Percentiles rank a stretch among this genome's conserved stretches.
These are phyloP conservation scores for Microcebus jonahi DNA, from an alignment of 2,113 vertebrate species.

Conservation along the genomic window DNA sequence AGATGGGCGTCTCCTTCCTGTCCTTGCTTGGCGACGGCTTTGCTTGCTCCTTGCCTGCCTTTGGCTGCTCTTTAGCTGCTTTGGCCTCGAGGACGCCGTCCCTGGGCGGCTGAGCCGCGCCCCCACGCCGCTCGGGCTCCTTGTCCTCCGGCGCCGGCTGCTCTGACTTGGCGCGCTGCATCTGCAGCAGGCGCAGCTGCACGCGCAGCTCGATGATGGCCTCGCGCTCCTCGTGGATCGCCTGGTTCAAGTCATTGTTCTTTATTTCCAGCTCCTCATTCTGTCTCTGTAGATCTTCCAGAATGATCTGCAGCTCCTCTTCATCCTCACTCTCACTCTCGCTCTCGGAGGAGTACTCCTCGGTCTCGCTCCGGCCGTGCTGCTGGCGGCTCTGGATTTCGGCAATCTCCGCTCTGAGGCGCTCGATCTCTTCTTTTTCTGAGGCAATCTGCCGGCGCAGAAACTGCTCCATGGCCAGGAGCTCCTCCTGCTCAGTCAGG, in stretches of 20 bases:
- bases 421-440: slow-evolving; percentile 98
- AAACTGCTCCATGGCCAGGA: slow-evolving; percentile 97
- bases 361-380: slow-evolving; percentile 95
- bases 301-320: slow-evolving; percentile 97
- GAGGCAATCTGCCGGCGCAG: slow-evolving; percentile 96
- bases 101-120: slow-evolving; percentile 83
- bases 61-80: slow-evolving; percentile 87
- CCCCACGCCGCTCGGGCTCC: slow-evolving; percentile 83
- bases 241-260: slow-evolving; percentile 99
- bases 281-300: slow-evolving; percentile 97
- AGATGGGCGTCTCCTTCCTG: slow-evolving; percentile 93
- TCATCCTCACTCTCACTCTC: slow-evolving; percentile 99
- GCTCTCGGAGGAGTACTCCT: slow-evolving; percentile 97
- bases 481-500: slow-evolving; percentile 97
- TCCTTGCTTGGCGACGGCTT: slow-evolving; percentile 96
- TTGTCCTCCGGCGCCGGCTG: slow-evolving; percentile 86
- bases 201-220: slow-evolving; percentile 98
- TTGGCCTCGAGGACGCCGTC: slow-evolving; percentile 83
- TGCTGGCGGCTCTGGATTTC: slow-evolving; percentile 98
- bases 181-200: slow-evolving; percentile 95
- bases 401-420: slow-evolving; percentile 96
- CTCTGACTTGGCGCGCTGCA: slow-evolving; percentile 92
- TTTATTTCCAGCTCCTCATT: slow-evolving; percentile 99
- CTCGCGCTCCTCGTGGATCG: slow-evolving; percentile 98
- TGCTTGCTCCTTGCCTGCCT: slow-evolving; percentile 89